Evolutionary conservation across 23 tunicate genomes (phyloP).

Genomic region (Halocynthia roretzi): DNA sequence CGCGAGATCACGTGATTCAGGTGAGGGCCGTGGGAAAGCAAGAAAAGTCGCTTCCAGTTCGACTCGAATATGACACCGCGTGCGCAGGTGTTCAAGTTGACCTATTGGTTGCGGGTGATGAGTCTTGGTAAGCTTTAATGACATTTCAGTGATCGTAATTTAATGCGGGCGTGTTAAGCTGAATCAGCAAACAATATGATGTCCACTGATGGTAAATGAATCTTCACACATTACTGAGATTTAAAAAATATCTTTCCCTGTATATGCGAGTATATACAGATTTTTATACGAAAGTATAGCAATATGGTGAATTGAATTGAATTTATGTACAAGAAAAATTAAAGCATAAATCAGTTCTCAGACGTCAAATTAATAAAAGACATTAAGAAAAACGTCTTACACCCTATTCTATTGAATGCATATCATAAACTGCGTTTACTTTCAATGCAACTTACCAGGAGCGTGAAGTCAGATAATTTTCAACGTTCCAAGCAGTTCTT

Average conservation of each 20-base stretch:
- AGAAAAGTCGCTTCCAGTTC: slow-evolving; percentile 32
- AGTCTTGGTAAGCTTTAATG: slow-evolving; percentile 37
- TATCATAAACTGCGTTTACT: no score
- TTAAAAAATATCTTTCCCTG: not conserved
- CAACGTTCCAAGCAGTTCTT: slow-evolving; percentile 43
- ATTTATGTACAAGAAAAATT: no score
- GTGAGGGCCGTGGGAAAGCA: slow-evolving; percentile 32
- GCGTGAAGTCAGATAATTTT: slow-evolving; percentile 41
- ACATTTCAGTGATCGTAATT: not conserved
- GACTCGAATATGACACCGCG: slow-evolving; percentile 46
- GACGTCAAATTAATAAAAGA: no score
- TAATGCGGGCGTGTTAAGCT: not conserved
- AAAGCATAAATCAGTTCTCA: no score
- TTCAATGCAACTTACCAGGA: slow-evolving; percentile 15
- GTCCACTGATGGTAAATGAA: no score
- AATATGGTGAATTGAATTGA: not conserved
- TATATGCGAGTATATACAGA: not conserved
- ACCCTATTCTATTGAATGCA: no score
- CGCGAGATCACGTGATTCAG: slow-evolving; percentile 31
- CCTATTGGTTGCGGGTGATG: slow-evolving; percentile 45
- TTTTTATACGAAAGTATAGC: not conserved
- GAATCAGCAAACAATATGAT: no score
- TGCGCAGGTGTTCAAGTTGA: slow-evolving; percentile 55
- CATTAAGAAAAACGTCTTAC: no score
- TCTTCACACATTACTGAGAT: not conserved